Evolutionary conservation across 92 coral and sea anemone species (phyloP).

Genomic region (Paramuricea clavata): DNA sequence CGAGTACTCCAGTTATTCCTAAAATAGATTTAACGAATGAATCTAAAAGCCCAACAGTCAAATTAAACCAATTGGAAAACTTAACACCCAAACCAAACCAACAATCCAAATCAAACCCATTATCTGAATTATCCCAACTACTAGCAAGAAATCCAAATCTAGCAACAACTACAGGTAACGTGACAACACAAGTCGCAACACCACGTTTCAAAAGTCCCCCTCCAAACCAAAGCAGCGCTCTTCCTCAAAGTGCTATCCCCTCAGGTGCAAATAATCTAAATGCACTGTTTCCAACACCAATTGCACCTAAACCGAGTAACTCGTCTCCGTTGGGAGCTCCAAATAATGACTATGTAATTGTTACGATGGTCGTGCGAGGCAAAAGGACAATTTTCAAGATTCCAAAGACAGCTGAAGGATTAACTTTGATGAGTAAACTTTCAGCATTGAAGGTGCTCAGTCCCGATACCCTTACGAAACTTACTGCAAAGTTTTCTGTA

Average conservation of each 20-base stretch:
- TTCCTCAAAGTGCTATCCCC: background rate
- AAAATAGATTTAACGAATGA: background rate
- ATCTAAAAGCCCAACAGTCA: background rate
- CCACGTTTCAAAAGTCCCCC: background rate
- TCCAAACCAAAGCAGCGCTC: background rate
- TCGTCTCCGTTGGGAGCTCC: background rate
- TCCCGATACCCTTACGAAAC: background rate
- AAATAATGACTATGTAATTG: background rate
- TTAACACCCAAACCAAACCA: background rate
- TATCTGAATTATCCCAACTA: background rate
- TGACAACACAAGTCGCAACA: background rate
- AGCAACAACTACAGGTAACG: background rate
- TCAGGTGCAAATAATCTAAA: background rate
- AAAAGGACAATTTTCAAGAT: background rate
- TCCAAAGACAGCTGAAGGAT: slow-evolving; percentile 1
- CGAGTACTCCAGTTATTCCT: background rate
- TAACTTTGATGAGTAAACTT: background rate
- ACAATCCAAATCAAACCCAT: background rate
- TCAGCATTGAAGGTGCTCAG: background rate
- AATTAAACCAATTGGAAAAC: background rate
- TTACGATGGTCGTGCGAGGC: background rate
- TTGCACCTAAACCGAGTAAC: background rate
- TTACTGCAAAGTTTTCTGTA: background rate
- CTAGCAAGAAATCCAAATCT: background rate
- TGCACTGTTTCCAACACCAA: background rate